Percentiles rank a stretch among this genome's conserved stretches.
Conservation (phyloP, 2,113 vertebrate species). For the Prionailurus bengalensis region DNA sequence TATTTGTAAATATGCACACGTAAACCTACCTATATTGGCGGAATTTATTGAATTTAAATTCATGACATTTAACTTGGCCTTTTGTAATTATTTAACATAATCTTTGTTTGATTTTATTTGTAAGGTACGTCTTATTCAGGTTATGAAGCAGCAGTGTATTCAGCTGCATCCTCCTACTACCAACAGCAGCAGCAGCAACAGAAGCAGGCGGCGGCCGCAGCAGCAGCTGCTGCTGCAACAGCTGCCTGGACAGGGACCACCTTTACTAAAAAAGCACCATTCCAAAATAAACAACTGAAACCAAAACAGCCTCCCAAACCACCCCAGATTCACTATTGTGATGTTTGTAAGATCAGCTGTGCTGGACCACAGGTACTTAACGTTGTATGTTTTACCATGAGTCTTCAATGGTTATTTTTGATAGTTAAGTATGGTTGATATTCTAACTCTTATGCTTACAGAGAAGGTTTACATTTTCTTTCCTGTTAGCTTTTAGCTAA, state of each 20-base stretch:
- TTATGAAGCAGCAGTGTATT: constrained; percentile 99
- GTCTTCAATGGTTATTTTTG: constrained; percentile 47
- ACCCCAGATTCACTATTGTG: constrained; percentile 99
- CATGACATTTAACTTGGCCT: constrained; percentile 39
- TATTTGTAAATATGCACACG: constrained; percentile 25
- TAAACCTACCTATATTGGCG: neutral
- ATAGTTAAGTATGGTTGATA: constrained; percentile 48
- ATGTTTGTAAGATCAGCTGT: constrained; percentile 99
- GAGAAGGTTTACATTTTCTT: constrained; percentile 17
- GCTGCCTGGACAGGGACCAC: constrained; percentile 97
- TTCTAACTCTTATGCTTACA: neutral
- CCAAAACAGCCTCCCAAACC: constrained; percentile 98
- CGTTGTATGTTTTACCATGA: constrained; percentile 71
- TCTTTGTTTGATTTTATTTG: constrained; percentile 83
- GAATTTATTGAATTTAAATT: constrained; percentile 64
- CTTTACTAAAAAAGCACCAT: constrained; percentile 97
- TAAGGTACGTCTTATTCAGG: constrained; percentile 97
- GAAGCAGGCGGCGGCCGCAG: constrained; percentile 95
- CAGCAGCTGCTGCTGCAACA: constrained; percentile 94
- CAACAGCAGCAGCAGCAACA: constrained; percentile 96
- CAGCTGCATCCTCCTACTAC: constrained; percentile 98
- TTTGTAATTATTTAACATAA: constrained; percentile 77
- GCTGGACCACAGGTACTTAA: constrained; percentile 96
- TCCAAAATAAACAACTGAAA: constrained; percentile 98
- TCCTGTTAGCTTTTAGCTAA: neutral